phyloP scores from a whole-genome alignment of 92 coral and sea anemone species.

The Galaxea fascicularis region DNA sequence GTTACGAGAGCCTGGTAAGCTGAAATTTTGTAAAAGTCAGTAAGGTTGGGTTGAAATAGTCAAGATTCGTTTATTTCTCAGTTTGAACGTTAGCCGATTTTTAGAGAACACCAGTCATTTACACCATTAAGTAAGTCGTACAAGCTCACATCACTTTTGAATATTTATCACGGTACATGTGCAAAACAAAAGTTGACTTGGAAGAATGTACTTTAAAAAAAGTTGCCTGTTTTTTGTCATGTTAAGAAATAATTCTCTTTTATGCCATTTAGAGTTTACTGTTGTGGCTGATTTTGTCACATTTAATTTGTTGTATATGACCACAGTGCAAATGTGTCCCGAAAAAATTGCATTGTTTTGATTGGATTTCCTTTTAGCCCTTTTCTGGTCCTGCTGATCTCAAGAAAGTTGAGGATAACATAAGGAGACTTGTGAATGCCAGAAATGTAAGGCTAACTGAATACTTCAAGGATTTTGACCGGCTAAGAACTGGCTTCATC shows the following conservation, averaged over 20 bases:
- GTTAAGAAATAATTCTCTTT: no score
- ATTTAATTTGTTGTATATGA: no score
- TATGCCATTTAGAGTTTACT: no score
- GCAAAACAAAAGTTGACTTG: no score
- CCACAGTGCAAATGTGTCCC: no score
- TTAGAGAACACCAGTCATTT: not conserved
- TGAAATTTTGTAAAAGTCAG: not conserved
- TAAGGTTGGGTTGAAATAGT: not conserved
- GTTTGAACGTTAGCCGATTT: no score
- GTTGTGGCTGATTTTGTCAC: no score
- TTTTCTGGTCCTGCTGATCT: constrained; percentile 19
- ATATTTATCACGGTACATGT: no score
- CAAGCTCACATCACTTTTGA: no score
- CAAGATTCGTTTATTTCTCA: not conserved
- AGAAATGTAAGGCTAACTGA: constrained; percentile 93
- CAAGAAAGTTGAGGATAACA: constrained; percentile 75
- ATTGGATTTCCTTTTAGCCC: constrained; percentile 2
- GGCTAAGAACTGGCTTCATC: constrained; percentile 93
- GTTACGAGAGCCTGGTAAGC: constrained; percentile 19
- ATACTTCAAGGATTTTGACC: constrained; percentile 97
- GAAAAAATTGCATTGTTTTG: no score
- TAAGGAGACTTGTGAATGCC: constrained; percentile 88
- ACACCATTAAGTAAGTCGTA: not conserved
- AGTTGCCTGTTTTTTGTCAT: no score
- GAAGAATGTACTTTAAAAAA: no score